Evolutionary conservation across 2,888 invertebrate genomes (phyloP).

Genomic region (Drosophila prostipennis): DNA sequence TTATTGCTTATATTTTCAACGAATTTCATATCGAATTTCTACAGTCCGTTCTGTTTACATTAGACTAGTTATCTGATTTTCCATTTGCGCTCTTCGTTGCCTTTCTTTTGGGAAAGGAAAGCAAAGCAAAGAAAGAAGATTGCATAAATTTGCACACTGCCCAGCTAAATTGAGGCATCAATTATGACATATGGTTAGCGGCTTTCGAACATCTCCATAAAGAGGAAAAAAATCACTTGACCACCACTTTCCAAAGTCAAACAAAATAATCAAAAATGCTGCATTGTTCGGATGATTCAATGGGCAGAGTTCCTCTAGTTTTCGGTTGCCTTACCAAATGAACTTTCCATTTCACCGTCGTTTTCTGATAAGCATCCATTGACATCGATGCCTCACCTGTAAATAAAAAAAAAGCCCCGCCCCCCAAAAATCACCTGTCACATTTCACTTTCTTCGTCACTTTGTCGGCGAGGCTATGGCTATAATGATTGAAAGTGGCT

Average conservation of each 20-base stretch:
- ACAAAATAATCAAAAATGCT: constrained; percentile 32
- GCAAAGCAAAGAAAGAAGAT: constrained; percentile 32
- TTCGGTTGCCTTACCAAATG: constrained; percentile 42
- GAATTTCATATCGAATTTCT: neutral
- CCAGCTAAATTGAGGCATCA: constrained; percentile 36
- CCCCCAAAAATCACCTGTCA: constrained; percentile 30
- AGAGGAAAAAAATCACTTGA: constrained; percentile 20
- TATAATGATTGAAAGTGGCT: constrained; percentile 72
- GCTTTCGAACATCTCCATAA: constrained; percentile 12
- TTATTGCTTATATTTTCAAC: neutral
- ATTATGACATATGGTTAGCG: constrained; percentile 57
- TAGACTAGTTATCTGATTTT: constrained; percentile 22
- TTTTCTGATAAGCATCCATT: constrained; percentile 61
- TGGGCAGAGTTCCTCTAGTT: constrained; percentile 33
- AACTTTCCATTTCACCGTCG: constrained; percentile 72
- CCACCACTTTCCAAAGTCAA: constrained; percentile 35
- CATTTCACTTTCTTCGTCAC: constrained; percentile 74
- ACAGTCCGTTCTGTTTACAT: constrained; percentile 21
- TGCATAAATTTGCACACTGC: constrained; percentile 58
- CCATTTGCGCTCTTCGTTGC: neutral
- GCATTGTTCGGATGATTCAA: constrained; percentile 45
- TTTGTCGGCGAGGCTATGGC: constrained; percentile 53
- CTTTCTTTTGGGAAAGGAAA: constrained; percentile 11
- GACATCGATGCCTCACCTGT: constrained; percentile 39
- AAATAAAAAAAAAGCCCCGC: neutral